Evolutionary conservation across 2,113 vertebrate species (phyloP).

Genomic region (Podarcis raffonei): DNA sequence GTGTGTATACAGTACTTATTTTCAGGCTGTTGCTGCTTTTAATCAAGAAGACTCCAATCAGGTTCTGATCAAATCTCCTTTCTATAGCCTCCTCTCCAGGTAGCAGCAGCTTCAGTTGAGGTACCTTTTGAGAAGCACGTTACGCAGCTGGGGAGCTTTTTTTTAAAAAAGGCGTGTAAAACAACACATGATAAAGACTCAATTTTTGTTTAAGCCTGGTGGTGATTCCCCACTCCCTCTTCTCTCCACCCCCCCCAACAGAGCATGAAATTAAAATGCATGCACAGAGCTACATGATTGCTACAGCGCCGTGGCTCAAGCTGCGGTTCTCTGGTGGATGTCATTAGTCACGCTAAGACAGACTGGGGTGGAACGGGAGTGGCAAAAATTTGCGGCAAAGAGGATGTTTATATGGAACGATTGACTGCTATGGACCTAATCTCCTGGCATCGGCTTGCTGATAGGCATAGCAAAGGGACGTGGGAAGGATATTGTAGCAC

Average conservation of each 20-base stretch:
- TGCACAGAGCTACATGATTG: conserved; percentile 46
- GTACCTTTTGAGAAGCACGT: background rate
- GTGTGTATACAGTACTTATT: background rate
- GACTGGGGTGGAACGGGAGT: conserved; percentile 34
- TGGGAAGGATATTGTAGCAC: background rate
- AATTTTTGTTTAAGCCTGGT: conserved; percentile 65
- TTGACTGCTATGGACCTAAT: conserved; percentile 26
- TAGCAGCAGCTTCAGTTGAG: background rate
- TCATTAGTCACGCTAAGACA: conserved; percentile 24
- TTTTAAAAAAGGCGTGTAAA: conserved; percentile 8
- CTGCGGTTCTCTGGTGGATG: conserved; percentile 29
- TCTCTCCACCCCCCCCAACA: background rate
- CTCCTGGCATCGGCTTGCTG: background rate
- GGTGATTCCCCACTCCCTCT: conserved; percentile 5
- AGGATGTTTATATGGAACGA: conserved; percentile 55
- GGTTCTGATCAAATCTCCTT: background rate
- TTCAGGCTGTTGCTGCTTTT: background rate
- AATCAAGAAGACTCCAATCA: background rate
- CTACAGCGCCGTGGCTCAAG: conserved; percentile 17
- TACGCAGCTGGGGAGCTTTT: background rate
- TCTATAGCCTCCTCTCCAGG: background rate
- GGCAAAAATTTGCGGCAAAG: conserved; percentile 37
- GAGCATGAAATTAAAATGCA: conserved; percentile 67
- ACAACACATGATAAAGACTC: conserved; percentile 46
- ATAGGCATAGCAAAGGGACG: conserved; percentile 5